Evolutionary conservation across 2,797 vertebrate species (phyloP).

Genomic region (Onychomys leucogaster): DNA sequence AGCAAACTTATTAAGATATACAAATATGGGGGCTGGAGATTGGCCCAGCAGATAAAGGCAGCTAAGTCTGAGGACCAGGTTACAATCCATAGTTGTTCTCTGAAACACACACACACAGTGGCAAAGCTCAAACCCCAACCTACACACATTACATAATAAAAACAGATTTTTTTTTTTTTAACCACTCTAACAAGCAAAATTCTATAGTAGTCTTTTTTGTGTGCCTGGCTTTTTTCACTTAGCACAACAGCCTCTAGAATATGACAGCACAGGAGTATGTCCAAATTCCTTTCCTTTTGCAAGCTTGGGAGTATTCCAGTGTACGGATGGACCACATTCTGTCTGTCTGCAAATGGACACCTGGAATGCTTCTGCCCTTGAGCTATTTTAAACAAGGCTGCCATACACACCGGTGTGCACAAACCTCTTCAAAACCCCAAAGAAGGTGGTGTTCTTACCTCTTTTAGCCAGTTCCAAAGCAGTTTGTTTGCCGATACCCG

Average conservation of each 20-base stretch:
- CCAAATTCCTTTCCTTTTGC: background rate
- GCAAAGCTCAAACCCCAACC: background rate
- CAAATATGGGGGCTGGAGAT: background rate
- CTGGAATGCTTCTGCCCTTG: background rate
- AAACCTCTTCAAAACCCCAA: background rate
- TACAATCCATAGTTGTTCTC: background rate
- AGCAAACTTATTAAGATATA: background rate
- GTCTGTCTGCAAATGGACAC: background rate
- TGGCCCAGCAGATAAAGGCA: background rate
- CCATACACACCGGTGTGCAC: background rate
- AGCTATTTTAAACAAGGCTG: background rate
- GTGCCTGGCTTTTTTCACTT: background rate
- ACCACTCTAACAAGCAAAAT: background rate
- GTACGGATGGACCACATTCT: background rate
- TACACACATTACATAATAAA: background rate
- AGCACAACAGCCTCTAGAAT: background rate
- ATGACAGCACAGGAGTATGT: background rate
- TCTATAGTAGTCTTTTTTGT: background rate
- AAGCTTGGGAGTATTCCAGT: background rate
- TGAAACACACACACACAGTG: background rate
- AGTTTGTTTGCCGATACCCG: constrained; percentile 92
- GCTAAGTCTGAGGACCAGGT: background rate
- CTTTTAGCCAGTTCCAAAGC: constrained; percentile 91
- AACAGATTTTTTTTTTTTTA: background rate
- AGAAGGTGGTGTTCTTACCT: constrained; percentile 84